These are phyloP conservation scores for Nemoura dubitans DNA, from an alignment of 2,888 invertebrate genomes.

Conservation along the genomic window DNA sequence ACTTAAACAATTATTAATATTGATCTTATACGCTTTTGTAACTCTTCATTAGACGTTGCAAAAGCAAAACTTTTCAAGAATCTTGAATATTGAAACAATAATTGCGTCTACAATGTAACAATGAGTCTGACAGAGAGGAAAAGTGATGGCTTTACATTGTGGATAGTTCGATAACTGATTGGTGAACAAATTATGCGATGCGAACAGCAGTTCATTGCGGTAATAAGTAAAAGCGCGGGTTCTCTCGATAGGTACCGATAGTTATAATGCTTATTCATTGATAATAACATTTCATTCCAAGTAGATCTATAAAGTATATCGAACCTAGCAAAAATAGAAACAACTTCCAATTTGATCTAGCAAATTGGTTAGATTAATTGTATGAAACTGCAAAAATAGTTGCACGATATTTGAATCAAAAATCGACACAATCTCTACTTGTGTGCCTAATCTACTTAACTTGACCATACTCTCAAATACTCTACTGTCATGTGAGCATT, in stretches of 20 bases:
- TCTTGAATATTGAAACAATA: constrained; percentile 24
- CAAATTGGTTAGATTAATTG: neutral
- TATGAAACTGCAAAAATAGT: neutral
- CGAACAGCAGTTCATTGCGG: neutral
- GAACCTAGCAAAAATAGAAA: neutral
- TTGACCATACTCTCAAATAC: neutral
- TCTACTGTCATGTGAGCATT: neutral
- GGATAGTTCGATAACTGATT: neutral
- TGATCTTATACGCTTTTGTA: constrained; percentile 35
- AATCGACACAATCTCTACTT: constrained; percentile 45
- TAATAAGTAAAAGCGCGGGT: neutral
- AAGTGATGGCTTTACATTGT: neutral
- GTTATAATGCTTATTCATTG: neutral
- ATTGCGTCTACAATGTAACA: constrained; percentile 40
- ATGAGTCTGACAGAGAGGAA: constrained; percentile 30
- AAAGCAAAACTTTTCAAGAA: constrained; percentile 24
- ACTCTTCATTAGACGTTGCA: constrained; percentile 2
- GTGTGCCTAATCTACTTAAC: constrained; percentile 42
- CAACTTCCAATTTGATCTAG: neutral
- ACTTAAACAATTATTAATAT: constrained; percentile 39
- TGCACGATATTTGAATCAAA: constrained; percentile 24
- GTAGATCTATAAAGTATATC: neutral
- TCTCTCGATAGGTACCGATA: neutral
- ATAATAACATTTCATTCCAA: neutral
- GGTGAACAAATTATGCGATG: neutral